Evolutionary conservation across 2,888 invertebrate genomes (phyloP), one percentile per base, ranked within the genome.

Genomic region (Cataglyphis albicans): DNA sequence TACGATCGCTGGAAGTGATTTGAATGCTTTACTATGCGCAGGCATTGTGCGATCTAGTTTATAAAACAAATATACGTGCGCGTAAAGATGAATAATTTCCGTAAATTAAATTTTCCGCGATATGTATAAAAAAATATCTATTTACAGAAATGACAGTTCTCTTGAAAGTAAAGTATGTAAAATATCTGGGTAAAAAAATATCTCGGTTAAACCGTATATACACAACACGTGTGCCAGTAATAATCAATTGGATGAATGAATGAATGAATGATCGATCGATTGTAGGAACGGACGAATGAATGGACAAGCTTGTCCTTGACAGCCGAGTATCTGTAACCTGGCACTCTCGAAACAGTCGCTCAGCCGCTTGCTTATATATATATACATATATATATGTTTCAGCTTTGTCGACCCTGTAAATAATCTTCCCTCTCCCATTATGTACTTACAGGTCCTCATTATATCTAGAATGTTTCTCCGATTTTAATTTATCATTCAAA

Each of bases 301-400:
- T 90, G 91, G 86, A 86, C 72, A 86, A 83, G 81, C 85, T 86
- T 86, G 87, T 88, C 88, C 86, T 87, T 86, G 89, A 82, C 86
- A 83, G 55, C 73, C 59, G 76, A 81, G 74, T 57, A n/a, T 85
- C 87, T 90, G 88, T 86, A 91, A 88, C 88, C 68, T 80, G 86
- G 84, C 88, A 90, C 81, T 88, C 84, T 83, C 84, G 84, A 88
- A 68, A 82, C 82, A 88, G 68, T 83, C 80, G 80, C 55, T 64
- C 38, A 84, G 80, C 81, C 78, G 75, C 83, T 68, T 63, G 80
- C 72, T 86, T 48, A 75, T 48, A 48, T n/a, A 48, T 6, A 5
- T 41, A 52, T 52, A 52, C 1, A 5, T 48, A 75, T n/a, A 52
- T 52, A 52, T n/a, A 5, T 48, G 75, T 57, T 78, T 76, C 61